Base-by-base conservation (phyloP, 2,113 vertebrate species). In the Alligator sinensis region DNA sequence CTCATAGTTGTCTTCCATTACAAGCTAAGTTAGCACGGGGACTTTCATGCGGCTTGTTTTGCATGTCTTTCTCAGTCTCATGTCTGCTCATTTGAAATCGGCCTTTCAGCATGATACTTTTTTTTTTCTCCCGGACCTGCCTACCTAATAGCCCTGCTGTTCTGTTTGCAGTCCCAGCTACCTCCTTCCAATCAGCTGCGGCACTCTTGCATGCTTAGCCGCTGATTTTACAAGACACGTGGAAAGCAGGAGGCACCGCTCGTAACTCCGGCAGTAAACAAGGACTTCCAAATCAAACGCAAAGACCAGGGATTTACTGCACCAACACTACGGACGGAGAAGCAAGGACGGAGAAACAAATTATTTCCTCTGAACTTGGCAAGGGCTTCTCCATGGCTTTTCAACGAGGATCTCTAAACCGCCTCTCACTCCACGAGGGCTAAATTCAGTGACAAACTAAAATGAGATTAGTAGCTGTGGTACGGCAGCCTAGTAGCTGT, bases 301-400 rank as follows among this genome's bases (percentile, higher is more conserved):
- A 2, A 13, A 60, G 34, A 13, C 18, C 1, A 0, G 1, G 60
- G 34, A 68, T 8, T 28, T 7, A 5, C 30, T 60, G 72, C 75
- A 6, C 5, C 80, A 9, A 18, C 38, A 0, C 80, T 1, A 0
- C 59, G 91, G 72, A 27, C 57, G 94, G 87, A 87, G 89, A 91
- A 1, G 82, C 1, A 0, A 61, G 91, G 72, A 27, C 57, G 92
- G 87, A 87, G 89, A 91, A 95, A 95, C 78, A 59, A 88, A 25
- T n/a, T 1, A 96, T 97, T 94, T 72, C 92, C 27, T 93, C 94
- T 96, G 94, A 88, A 95, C 96, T 96, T 93, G 94, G 91, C 92
- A 66, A 83, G 88, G 89, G 91, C 12, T 82, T 86, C 94, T 93
- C 78, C 0, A 66, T 6, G 79, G 91, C 86, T 97, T 66, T 87